phyloP scores from a whole-genome alignment of 2,888 invertebrate species.

The Rambutsinella grinnellia region DNA sequence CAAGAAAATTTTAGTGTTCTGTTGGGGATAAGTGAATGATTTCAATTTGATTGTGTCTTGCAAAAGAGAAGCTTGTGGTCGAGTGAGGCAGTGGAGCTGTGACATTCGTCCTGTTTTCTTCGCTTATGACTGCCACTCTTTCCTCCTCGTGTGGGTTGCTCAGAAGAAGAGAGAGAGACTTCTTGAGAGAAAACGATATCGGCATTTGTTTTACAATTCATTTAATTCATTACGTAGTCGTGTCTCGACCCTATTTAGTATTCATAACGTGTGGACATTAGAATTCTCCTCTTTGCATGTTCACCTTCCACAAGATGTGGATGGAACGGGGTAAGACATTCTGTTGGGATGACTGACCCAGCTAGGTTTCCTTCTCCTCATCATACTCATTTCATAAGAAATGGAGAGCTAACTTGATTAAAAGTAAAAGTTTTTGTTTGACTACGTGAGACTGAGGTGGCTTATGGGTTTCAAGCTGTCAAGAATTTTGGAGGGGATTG shows the following conservation, averaged over 20 bases:
- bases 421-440: slow-evolving; percentile 31
- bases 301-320: slow-evolving; percentile 23
- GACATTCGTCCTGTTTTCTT: not conserved
- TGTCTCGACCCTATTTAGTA: slow-evolving; percentile 53
- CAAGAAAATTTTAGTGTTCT: not conserved
- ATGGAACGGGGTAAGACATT: not conserved
- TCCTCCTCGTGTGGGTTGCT: not conserved
- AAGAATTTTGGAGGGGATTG: too few species aligned
- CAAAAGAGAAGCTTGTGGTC: not conserved
- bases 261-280: slow-evolving; percentile 48
- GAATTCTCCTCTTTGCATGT: slow-evolving; percentile 27
- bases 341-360: slow-evolving; percentile 49
- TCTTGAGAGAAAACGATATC: slow-evolving; percentile 44
- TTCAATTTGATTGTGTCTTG: not conserved
- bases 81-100: too few species aligned
- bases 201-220: slow-evolving; percentile 58
- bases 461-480: too few species aligned
- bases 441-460: not conserved
- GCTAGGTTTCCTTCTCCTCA: slow-evolving; percentile 14
- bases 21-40: not conserved
- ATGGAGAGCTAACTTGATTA: slow-evolving; percentile 10
- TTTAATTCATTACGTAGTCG: slow-evolving; percentile 54
- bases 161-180: not conserved
- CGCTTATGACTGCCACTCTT: not conserved
- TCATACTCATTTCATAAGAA: not conserved